Conservation (phyloP, 2,797 vertebrate genomes). For the Neomorphus geoffroyi region DNA sequence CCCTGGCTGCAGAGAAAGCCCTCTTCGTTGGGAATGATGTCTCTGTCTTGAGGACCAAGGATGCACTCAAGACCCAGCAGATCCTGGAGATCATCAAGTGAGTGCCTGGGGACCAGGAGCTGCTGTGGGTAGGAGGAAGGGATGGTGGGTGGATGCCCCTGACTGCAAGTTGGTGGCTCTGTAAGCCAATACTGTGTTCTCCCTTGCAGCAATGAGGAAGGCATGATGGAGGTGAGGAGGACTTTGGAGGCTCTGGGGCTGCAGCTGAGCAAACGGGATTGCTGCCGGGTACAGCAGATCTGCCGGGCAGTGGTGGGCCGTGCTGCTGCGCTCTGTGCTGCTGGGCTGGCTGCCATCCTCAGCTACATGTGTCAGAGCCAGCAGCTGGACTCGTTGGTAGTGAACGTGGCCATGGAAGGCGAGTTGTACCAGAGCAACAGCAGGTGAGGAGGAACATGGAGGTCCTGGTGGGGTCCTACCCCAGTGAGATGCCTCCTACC, state of each 20-base stretch:
- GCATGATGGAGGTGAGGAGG: conserved; percentile 4
- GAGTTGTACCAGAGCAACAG: conserved; percentile 60
- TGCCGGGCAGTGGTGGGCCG: conserved; percentile 77
- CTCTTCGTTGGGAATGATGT: conserved; percentile 75
- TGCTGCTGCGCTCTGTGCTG: conserved; percentile 77
- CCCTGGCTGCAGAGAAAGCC: conserved; percentile 66
- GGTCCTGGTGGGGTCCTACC: not conserved
- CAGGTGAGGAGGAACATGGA: not conserved
- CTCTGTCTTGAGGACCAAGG: conserved; percentile 49
- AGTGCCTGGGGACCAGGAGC: conserved; percentile 21
- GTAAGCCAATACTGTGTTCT: not conserved
- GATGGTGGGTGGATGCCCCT: not conserved
- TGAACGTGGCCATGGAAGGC: conserved; percentile 80
- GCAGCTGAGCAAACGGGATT: conserved; percentile 52
- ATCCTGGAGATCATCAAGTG: conserved; percentile 81
- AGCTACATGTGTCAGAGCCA: conserved; percentile 75
- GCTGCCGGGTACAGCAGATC: conserved; percentile 69
- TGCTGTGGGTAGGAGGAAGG: rapidly evolving
- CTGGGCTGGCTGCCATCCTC: conserved; percentile 80
- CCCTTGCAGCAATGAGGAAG: not conserved
- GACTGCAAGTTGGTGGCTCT: rapidly evolving
- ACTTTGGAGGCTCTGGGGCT: conserved; percentile 76
- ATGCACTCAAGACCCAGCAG: conserved; percentile 64
- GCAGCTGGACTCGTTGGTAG: conserved; percentile 47
- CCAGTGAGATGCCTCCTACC: rapidly evolving